Percentiles rank a stretch among this genome's conserved stretches.
Evolutionary conservation across 2,113 vertebrate species (phyloP).

Genomic region (Microcebus lehilahytsara): DNA sequence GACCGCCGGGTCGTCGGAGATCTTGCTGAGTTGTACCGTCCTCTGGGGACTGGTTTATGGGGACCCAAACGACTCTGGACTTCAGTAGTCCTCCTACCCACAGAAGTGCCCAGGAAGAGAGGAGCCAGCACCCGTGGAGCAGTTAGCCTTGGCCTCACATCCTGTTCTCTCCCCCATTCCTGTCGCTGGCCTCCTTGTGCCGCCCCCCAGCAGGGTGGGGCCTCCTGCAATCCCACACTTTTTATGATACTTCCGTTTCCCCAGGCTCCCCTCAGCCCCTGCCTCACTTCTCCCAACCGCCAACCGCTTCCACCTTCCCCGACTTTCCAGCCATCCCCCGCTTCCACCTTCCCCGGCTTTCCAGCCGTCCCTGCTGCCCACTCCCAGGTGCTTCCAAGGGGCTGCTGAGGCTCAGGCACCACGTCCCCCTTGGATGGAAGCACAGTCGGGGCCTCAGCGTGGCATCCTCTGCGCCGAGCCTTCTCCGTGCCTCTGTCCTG

Average conservation of each 20-base stretch:
- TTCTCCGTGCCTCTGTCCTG: neutral
- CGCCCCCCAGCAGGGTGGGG: accelerated
- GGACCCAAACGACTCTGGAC: neutral
- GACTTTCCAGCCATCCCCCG: neutral
- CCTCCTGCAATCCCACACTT: neutral
- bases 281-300: neutral
- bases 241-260: neutral
- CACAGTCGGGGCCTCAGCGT: neutral
- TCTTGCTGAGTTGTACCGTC: neutral
- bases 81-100: neutral
- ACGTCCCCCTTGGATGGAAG: neutral
- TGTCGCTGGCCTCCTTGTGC: neutral
- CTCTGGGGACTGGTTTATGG: neutral
- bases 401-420: accelerated
- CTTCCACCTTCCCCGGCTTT: neutral
- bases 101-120: neutral
- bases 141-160: neutral
- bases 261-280: neutral
- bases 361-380: accelerated
- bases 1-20: neutral
- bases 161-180: neutral
- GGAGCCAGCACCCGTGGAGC: neutral
- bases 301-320: no score
- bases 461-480: neutral
- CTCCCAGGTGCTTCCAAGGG: neutral